These are phyloP conservation scores for Ciconia boyciana DNA, from an alignment of 2,113 vertebrate species.

Conservation along the genomic window DNA sequence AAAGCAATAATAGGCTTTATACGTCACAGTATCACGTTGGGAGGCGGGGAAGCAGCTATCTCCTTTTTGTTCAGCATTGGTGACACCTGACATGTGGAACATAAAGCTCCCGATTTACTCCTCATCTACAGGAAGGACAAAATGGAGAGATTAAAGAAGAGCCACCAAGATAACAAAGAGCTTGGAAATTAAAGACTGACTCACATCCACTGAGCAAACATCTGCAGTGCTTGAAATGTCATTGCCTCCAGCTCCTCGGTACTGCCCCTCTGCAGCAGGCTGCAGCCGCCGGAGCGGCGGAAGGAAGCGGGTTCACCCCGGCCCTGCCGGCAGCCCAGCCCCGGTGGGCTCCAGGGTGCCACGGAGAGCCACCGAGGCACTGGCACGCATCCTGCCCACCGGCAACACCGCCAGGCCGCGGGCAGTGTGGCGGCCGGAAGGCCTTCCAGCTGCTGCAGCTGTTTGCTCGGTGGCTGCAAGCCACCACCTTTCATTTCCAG, in stretches of 20 bases:
- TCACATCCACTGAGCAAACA: conserved; percentile 51
- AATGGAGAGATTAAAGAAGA: conserved; percentile 29
- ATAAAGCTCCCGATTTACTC: background rate
- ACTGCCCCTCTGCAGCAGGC: background rate
- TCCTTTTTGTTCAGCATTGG: background rate
- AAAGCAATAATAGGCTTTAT: background rate
- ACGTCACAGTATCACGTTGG: background rate
- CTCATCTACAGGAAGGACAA: conserved; percentile 15
- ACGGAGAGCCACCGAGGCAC: rapidly evolving
- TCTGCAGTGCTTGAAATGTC: conserved; percentile 44
- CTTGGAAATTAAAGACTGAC: conserved; percentile 53
- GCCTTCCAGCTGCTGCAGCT: background rate
- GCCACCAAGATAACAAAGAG: background rate
- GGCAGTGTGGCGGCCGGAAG: rapidly evolving
- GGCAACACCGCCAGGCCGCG: rapidly evolving
- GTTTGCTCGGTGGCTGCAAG: background rate
- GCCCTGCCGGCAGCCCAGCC: rapidly evolving
- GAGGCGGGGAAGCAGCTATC: background rate
- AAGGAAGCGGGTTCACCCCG: rapidly evolving
- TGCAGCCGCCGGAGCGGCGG: background rate
- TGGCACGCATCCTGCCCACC: rapidly evolving
- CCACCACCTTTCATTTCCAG: background rate
- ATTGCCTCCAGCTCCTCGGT: background rate
- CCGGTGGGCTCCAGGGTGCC: rapidly evolving
- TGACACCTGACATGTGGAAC: conserved; percentile 27